Evolutionary conservation across 2,797 vertebrate genomes (phyloP).

Genomic region (Steatocranus sp.): DNA sequence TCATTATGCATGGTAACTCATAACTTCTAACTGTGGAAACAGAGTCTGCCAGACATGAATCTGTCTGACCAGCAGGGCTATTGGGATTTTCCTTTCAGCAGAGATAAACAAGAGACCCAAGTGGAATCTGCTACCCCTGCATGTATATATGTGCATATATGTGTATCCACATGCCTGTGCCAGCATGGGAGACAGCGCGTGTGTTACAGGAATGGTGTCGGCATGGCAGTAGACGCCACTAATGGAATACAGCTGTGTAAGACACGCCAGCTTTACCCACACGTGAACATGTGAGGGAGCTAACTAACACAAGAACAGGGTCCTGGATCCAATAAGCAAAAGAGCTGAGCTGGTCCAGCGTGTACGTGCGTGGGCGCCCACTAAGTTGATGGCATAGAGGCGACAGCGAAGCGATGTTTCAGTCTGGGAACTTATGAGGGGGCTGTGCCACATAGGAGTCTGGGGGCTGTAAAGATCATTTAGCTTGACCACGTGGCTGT

Average conservation of each 20-base stretch:
- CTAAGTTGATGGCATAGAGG: slow-evolving; percentile 5
- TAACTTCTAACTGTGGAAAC: slow-evolving; percentile 14
- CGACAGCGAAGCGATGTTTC: not conserved
- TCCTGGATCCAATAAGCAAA: slow-evolving; percentile 63
- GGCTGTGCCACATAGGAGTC: slow-evolving; percentile 14
- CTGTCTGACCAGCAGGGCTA: not conserved
- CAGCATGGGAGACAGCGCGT: not conserved
- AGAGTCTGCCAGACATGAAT: slow-evolving; percentile 7
- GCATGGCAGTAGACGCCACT: slow-evolving; percentile 65
- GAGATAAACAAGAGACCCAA: slow-evolving; percentile 37
- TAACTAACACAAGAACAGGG: slow-evolving; percentile 14
- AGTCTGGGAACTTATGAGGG: slow-evolving; percentile 39
- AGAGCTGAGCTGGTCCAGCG: slow-evolving; percentile 53
- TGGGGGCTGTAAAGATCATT: slow-evolving; percentile 49
- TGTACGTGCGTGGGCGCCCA: slow-evolving; percentile 4
- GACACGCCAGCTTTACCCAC: slow-evolving; percentile 62
- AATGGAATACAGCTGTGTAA: slow-evolving; percentile 73
- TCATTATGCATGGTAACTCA: not conserved
- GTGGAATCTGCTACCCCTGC: slow-evolving; percentile 21
- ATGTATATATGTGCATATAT: not conserved
- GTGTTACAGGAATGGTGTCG: slow-evolving; percentile 33
- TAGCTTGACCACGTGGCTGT: slow-evolving; percentile 32
- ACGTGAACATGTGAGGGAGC: slow-evolving; percentile 46
- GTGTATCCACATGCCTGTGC: not conserved
- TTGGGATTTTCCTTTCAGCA: slow-evolving; percentile 22